Percentiles rank a stretch among this genome's conserved stretches.
Conservation (phyloP, 2,888 invertebrate genomes). For the Aleiodes leptofemur region DNA sequence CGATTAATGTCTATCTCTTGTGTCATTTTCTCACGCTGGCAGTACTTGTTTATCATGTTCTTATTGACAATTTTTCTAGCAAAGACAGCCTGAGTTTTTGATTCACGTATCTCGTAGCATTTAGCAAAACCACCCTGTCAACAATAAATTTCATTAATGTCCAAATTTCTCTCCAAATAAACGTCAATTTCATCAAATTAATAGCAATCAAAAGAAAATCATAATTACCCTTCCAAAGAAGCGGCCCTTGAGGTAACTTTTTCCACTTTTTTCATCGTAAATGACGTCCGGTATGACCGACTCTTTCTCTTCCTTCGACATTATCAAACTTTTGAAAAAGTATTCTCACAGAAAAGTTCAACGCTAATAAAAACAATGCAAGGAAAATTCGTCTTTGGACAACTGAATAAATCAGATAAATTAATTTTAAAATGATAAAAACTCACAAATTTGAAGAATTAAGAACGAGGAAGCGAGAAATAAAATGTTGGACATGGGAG, state of each 20-base stretch:
- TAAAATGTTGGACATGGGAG: not conserved
- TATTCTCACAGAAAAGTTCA: not conserved
- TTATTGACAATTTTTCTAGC: slow-evolving; percentile 99
- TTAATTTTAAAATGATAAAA: not conserved
- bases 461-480: not conserved
- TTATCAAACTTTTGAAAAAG: slow-evolving; percentile 45
- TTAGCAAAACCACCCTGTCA: slow-evolving; percentile 97
- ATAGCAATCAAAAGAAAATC: slow-evolving; percentile 6
- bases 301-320: slow-evolving; percentile 79
- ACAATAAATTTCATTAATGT: slow-evolving; percentile 40
- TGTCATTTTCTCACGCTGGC: slow-evolving; percentile 97
- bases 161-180: not conserved
- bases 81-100: slow-evolving; percentile 86
- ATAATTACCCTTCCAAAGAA: slow-evolving; percentile 90
- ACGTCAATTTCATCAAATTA: no score
- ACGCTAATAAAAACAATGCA: slow-evolving; percentile 6
- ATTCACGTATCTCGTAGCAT: slow-evolving; percentile 99
- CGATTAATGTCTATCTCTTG: slow-evolving; percentile 98
- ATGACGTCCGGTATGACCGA: slow-evolving; percentile 87
- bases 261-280: slow-evolving; percentile 84
- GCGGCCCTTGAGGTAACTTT: slow-evolving; percentile 88
- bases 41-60: slow-evolving; percentile 91
- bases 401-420: not conserved
- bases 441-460: not conserved
- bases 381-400: not conserved